These are phyloP conservation scores for Sesamia nonagrioides DNA, from an alignment of 1,140 invertebrate genomes.

Conservation along the genomic window DNA sequence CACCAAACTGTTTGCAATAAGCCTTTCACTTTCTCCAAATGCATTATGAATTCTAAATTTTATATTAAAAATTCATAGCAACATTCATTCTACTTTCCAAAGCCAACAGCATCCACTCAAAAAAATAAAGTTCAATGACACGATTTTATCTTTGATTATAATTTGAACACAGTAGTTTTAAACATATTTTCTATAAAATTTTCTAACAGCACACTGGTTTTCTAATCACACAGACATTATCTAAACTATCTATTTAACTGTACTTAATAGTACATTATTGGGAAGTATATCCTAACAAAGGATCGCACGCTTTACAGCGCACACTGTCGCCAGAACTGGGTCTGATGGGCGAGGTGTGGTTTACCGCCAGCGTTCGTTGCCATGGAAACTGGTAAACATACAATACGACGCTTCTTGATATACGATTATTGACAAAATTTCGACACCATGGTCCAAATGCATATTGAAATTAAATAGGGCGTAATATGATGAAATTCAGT, in stretches of 20 bases:
- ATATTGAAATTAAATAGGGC: neutral
- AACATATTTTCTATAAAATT: constrained; percentile 5
- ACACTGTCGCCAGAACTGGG: constrained; percentile 64
- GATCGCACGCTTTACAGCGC: constrained; percentile 46
- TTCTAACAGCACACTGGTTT: constrained; percentile 4
- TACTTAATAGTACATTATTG: constrained; percentile 29
- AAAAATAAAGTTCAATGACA: constrained; percentile 41
- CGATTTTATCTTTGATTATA: constrained; percentile 6
- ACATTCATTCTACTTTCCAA: neutral
- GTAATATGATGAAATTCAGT: neutral
- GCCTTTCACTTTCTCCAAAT: neutral
- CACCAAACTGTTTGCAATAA: constrained; percentile 61
- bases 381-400: constrained; percentile 74
- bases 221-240: constrained; percentile 19
- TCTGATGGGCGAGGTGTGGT: constrained; percentile 76
- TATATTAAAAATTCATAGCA: neutral
- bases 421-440: constrained; percentile 78
- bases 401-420: constrained; percentile 59
- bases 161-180: constrained; percentile 11
- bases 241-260: constrained; percentile 27
- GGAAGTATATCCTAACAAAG: constrained; percentile 40
- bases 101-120: constrained; percentile 4
- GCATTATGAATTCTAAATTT: constrained; percentile 8
- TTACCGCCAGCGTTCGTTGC: constrained; percentile 64
- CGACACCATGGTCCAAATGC: constrained; percentile 44